A percentile compares a stretch with the other conserved stretches of the same genome.
Conservation (phyloP, 2,797 vertebrate species). For the Sitta carolinensis region DNA sequence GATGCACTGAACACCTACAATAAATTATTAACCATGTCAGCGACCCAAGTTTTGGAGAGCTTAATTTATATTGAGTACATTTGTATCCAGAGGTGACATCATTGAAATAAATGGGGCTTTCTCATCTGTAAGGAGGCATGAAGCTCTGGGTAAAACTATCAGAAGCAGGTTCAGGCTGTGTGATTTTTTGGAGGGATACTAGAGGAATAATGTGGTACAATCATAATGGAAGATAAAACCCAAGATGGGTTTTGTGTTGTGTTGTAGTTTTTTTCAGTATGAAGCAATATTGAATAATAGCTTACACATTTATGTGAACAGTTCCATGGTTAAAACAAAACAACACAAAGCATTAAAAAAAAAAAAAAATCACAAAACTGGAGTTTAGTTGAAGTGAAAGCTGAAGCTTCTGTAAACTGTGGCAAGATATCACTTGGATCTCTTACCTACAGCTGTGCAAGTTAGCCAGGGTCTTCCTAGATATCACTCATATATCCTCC, state of each 20-base stretch:
- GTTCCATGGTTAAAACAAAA: neutral
- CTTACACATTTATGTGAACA: neutral
- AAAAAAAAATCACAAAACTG: neutral
- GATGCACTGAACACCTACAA: neutral
- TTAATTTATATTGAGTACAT: neutral
- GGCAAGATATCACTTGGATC: neutral
- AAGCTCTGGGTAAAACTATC: neutral
- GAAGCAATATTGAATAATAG: neutral
- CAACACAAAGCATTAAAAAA: neutral
- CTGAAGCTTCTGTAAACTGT: neutral
- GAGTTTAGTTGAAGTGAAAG: neutral
- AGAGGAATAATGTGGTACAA: neutral
- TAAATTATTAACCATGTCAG: neutral
- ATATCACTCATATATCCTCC: neutral
- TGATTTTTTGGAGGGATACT: neutral
- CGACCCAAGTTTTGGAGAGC: neutral
- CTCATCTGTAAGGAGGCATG: neutral
- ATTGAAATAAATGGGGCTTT: neutral
- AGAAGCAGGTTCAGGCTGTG: neutral
- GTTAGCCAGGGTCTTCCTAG: neutral
- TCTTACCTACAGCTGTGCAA: neutral
- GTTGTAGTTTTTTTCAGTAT: neutral
- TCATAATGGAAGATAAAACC: neutral
- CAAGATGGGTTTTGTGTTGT: neutral
- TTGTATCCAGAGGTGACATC: neutral